phyloP scores from a whole-genome alignment of 1,140 invertebrate species.

The Cotesia glomerata region DNA sequence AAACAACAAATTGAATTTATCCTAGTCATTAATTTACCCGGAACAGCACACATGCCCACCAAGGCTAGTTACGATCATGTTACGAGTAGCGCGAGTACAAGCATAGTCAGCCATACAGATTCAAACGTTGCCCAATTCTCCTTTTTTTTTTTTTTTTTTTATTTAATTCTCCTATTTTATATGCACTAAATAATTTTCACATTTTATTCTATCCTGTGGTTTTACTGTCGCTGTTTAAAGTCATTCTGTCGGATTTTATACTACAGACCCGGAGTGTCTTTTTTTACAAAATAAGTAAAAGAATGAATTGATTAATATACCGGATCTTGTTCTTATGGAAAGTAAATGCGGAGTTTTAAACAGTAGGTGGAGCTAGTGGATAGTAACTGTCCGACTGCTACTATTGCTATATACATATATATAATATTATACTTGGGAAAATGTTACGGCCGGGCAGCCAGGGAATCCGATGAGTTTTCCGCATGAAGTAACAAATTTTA shows the following conservation, averaged over 20 bases:
- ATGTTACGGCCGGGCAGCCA: conserved; percentile 14
- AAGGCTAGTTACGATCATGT: not conserved
- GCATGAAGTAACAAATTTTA: conserved; percentile 37
- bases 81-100: conserved; percentile 1
- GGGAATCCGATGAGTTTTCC: conserved; percentile 37
- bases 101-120: not conserved
- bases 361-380: not conserved
- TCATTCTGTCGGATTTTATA: no score
- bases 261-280: no score
- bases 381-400: not conserved
- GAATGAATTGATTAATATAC: no score
- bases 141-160: not conserved
- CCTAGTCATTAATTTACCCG: conserved; percentile 25
- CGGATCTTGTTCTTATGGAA: no score
- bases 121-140: not conserved
- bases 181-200: no score
- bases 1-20: conserved; percentile 30
- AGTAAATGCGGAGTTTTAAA: not conserved
- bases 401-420: not conserved
- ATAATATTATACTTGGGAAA: not conserved
- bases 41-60: not conserved
- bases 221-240: no score
- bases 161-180: no score
- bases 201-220: no score
- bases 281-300: no score